Evolutionary conservation across 2,113 vertebrate species (phyloP), one percentile per base, ranked within the genome.

Genomic region (Guaruba guarouba): DNA sequence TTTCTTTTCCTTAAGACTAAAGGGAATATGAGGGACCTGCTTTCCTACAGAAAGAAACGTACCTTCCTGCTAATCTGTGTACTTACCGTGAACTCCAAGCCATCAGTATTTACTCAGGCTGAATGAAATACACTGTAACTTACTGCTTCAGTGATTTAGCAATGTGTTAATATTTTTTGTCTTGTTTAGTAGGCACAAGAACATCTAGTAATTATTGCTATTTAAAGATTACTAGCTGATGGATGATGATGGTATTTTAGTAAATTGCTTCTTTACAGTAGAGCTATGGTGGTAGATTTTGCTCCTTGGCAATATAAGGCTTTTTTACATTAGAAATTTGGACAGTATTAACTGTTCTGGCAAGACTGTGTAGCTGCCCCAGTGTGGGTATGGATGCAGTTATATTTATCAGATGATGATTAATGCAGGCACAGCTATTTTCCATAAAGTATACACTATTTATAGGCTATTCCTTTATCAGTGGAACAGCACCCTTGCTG

Each of bases 171-270:
- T 84, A 89, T 73, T 33, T 52, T 90, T 63, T 92, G 57, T 79
- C 75, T 70, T 75, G 39, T 86, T 93, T 88, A 92, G 66, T 39
- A 90, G 54, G 25, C 35, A 75, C 63, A 77, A 92, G 61, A 82
- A 80, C 71, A 92, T 83, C 78, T 61, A 71, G 62, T 61, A 86
- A 83, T 88, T 93, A 84, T 78, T 96, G 61, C 24, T 93, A 69
- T 64, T 92, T 96, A 86, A 88, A 92, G 82, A 89, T 82, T 76
- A 91, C 63, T 52, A 49, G 80, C 51, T 92, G 88, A 96, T 78
- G 76, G 73, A 92, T 88, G 81, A 73, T 93, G 75, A 90, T 28
- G 44, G 27, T n/a, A 86, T 84, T 94, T 94, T 71, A 86, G 33
- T 51, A 92, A 95, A 86, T 75, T 81, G 10, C 16, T 64, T 79